Base-by-base conservation (phyloP, 37 sponge, comb jelly and placozoan genomes). In the Ianthella basta region DNA sequence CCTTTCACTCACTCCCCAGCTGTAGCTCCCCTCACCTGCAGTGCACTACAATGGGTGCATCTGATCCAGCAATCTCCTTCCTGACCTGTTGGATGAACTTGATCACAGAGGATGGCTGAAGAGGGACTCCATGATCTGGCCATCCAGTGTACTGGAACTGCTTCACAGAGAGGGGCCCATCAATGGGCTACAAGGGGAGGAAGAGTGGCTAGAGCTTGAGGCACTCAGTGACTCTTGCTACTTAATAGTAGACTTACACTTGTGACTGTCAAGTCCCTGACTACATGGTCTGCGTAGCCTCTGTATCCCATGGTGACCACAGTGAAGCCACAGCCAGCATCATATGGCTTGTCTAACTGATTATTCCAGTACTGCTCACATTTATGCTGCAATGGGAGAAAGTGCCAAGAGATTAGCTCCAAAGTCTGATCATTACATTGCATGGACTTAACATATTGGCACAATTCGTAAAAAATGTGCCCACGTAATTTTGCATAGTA, bases 301-400 rank as follows among this genome's bases (percentile, higher is more conserved):
- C 67, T 34, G 16, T 38, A 36, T 25, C 84, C 82, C 24, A 37
- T 79, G 23, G 85, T 21, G 15, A 61, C 57, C 39, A 94, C 89
- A 14, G 20, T 23, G 38, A 57, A 57, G 6, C 50, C 50, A 10
- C 50, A 10, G 8, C 50, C 50, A 44, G 50, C 50, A 44, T 44
- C 50, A 0, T 93, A 88, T 12, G 96, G 91, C 50, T 44, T 44
- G 50, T 44, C 50, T 8, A 44, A 44, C 8, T 44, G 50, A 10
- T 44, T 8, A 44, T 44, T 44, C 96, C 96, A 95, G 65, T 95
- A 95, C 37, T 88, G 91, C 81, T 90, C 88, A 88, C 96, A 93
- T 64, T 93, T 44, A 44, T 8, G 3, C 50, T 44, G 50, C 8
- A 8, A 10, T 44, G 3, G 3, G 8, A 44, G 3, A 44, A 8